Conservation (phyloP, 2,113 vertebrate species). For the Solea senegalensis region DNA sequence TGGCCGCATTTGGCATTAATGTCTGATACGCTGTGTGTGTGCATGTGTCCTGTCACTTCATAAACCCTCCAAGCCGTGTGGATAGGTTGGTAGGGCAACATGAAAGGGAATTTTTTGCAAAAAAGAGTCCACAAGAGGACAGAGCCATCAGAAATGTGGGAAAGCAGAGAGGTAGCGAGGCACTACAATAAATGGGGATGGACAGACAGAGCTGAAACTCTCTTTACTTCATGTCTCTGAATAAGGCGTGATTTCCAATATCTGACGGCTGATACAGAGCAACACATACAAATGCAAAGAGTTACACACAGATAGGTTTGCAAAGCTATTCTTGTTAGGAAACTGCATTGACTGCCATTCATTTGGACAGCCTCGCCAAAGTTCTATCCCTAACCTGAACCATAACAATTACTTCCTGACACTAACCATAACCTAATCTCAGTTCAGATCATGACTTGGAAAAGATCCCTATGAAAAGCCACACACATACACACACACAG, state of each 20-base stretch:
- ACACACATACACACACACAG: not conserved
- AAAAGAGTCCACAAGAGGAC: not conserved
- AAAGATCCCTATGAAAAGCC: too few relatives aligned
- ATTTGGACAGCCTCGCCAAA: too few relatives aligned
- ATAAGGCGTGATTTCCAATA: conserved; percentile 57
- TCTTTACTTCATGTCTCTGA: too few relatives aligned
- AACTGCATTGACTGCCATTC: too few relatives aligned
- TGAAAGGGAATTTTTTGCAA: not conserved
- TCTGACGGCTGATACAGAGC: conserved; percentile 49
- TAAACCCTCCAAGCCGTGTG: conserved; percentile 20
- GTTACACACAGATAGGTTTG: too few relatives aligned
- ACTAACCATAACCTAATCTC: too few relatives aligned
- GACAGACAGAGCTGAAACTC: too few relatives aligned
- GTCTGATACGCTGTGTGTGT: conserved; percentile 47
- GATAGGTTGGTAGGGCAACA: not conserved
- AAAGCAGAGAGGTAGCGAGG: conserved; percentile 7
- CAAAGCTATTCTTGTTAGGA: too few relatives aligned
- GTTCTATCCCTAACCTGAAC: too few relatives aligned
- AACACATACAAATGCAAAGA: not conserved
- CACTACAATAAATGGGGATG: too few relatives aligned
- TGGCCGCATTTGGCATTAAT: conserved; percentile 43
- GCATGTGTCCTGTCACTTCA: conserved; percentile 38
- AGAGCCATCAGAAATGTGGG: not conserved
- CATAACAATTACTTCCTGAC: too few relatives aligned
- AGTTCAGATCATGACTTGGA: too few relatives aligned